These are phyloP conservation scores for Urocyon cinereoargenteus DNA, from an alignment of 2,797 vertebrate species.

Conservation along the genomic window DNA sequence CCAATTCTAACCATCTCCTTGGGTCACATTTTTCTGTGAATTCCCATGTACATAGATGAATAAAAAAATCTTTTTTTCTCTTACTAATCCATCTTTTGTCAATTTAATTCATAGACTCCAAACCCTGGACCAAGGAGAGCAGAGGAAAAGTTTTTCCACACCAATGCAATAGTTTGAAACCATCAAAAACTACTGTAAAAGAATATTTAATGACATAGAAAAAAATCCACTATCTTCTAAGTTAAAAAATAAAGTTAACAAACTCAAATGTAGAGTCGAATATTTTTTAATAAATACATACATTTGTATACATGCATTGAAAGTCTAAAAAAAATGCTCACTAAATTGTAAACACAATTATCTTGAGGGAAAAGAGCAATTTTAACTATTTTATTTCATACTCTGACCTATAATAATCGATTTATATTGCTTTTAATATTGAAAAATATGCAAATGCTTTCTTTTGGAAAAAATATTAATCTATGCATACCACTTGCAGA, in stretches of 20 bases:
- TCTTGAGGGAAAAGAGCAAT: not conserved
- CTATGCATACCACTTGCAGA: not conserved
- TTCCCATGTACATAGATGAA: not conserved
- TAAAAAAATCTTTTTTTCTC: not conserved
- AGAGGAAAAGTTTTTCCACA: not conserved
- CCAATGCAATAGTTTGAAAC: not conserved
- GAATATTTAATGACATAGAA: not conserved
- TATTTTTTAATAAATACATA: not conserved
- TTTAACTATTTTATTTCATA: not conserved
- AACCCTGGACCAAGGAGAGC: not conserved
- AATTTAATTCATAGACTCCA: not conserved
- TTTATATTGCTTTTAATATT: not conserved
- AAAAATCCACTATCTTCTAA: not conserved
- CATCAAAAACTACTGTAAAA: slow-evolving; percentile 20
- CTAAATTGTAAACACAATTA: not conserved
- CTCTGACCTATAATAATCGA: slow-evolving; percentile 40
- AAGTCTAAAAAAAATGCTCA: not conserved
- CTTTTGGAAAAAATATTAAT: slow-evolving; percentile 4
- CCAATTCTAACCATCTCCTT: not conserved
- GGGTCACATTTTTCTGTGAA: slow-evolving; percentile 11
- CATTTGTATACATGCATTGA: not conserved
- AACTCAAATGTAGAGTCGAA: not conserved
- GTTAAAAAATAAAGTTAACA: slow-evolving; percentile 9
- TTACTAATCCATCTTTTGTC: not conserved
- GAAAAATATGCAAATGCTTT: not conserved